Evolutionary conservation across 1,140 invertebrate species (phyloP).

Genomic region (Drosophila ficusphila): DNA sequence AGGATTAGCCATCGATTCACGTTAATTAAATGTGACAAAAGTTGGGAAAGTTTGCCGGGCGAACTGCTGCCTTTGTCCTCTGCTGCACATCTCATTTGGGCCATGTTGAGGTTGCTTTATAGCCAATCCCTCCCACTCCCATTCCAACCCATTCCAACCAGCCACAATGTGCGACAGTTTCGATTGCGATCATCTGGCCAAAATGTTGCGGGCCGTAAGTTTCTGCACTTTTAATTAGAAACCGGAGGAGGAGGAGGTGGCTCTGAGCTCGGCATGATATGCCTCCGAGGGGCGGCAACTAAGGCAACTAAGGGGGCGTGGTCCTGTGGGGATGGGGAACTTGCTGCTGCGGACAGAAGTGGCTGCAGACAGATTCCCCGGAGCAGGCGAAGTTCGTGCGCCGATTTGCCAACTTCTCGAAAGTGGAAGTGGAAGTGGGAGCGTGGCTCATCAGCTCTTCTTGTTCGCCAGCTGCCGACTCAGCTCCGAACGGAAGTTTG

Average conservation of each 20-base stretch:
- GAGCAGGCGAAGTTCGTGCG: constrained; percentile 29
- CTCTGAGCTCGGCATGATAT: constrained; percentile 49
- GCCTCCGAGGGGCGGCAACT: too few relatives aligned
- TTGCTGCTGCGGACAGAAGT: too few relatives aligned
- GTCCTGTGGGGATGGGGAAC: too few relatives aligned
- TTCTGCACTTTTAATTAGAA: constrained; percentile 76
- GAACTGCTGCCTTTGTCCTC: constrained; percentile 19
- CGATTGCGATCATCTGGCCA: constrained; percentile 64
- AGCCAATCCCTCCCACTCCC: constrained; percentile 1
- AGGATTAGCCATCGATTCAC: constrained; percentile 65
- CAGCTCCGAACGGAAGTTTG: constrained; percentile 21
- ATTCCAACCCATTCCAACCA: background rate
- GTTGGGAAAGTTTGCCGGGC: constrained; percentile 51
- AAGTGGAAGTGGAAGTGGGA: background rate
- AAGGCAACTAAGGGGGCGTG: too few relatives aligned
- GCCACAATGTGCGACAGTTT: constrained; percentile 49
- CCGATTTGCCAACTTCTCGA: constrained; percentile 16
- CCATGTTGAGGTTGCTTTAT: constrained; percentile 43
- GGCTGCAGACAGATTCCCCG: background rate
- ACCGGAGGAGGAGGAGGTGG: too few relatives aligned
- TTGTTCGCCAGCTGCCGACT: constrained; percentile 6
- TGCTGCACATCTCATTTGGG: constrained; percentile 53
- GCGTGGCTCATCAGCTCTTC: constrained; percentile 10
- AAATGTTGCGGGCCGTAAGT: constrained; percentile 42
- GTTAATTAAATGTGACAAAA: constrained; percentile 79